Evolutionary conservation across 2,113 vertebrate species (phyloP).

Genomic region (Alligator mississippiensis): DNA sequence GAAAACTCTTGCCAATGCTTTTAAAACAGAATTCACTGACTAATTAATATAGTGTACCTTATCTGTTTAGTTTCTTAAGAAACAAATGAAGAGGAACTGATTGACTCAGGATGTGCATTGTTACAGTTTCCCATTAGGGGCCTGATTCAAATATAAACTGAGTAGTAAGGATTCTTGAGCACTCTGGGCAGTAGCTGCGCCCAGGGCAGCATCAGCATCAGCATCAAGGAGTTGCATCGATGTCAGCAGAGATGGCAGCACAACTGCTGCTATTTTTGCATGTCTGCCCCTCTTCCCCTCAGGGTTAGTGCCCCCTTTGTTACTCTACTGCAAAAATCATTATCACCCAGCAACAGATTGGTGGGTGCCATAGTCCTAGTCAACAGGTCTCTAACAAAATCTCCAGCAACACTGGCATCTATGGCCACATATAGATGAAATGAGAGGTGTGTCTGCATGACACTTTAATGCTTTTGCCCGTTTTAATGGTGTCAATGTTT

Average conservation of each 20-base stretch:
- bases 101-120: background rate
- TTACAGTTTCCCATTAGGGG: background rate
- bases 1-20: background rate
- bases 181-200: no score
- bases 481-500: no score
- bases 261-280: no score
- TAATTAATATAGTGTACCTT: background rate
- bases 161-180: background rate
- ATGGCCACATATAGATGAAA: background rate
- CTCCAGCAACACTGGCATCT: fast-evolving
- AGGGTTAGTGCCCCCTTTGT: no score
- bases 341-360: background rate
- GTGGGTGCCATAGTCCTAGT: background rate
- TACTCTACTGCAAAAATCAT: background rate
- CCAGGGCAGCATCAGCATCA: no score
- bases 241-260: no score
- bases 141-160: background rate
- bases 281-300: no score
- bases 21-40: background rate
- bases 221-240: no score
- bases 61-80: background rate
- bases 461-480: no score
- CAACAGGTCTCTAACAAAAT: background rate
- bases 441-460: no score
- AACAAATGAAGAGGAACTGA: background rate